Evolutionary conservation across 1,140 invertebrate species (phyloP), one percentile per base, ranked within the genome.

Genomic region (Halesus radiatus): DNA sequence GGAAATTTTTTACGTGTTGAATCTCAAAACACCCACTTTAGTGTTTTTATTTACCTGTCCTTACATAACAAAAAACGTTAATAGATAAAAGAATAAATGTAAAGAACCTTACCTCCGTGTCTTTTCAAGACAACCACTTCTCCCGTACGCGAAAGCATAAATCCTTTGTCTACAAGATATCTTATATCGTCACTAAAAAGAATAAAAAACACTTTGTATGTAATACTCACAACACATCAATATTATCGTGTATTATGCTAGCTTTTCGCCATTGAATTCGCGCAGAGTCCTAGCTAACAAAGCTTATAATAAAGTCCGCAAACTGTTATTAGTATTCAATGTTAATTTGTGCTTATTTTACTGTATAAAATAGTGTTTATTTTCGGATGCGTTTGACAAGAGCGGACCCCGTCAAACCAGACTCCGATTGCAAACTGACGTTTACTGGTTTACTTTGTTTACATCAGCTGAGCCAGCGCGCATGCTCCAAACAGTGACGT

Each of bases 101-200:
- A 15, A 58, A 52, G 10, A 54, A 32, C 64, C 68, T 79, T n/a
- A 79, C 78, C 78, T 79, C 68, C 32, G 23, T 23, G 37, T 29
- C 68, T 37, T n/a, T n/a, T 26, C 18, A 20, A 32, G n/a, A 32
- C 32, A 50, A 79, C 78, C 53, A 6, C 68, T 74, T 60, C 58
- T 73, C 73, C 78, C 78, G 60, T 79, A 60, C 20, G 53, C 53
- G 68, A 18, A 58, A 37, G 22, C 62, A 16, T 60, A 60, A 52
- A 79, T 79, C 78, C 78, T 79, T 79, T 79, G 78, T 79, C 56
- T 60, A 64, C 53, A 16, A 18, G 29, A 64, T 56, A 79, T 73
- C 76, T 79, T 45, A 45, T 45, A 66, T 60, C 66, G 78, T 73
- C 52, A 79, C 66, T n/a, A 79, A 37, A 72, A 60, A 60, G 60